phyloP scores from a whole-genome alignment of 2,888 invertebrate species.

The Ectropis crepuscularia region DNA sequence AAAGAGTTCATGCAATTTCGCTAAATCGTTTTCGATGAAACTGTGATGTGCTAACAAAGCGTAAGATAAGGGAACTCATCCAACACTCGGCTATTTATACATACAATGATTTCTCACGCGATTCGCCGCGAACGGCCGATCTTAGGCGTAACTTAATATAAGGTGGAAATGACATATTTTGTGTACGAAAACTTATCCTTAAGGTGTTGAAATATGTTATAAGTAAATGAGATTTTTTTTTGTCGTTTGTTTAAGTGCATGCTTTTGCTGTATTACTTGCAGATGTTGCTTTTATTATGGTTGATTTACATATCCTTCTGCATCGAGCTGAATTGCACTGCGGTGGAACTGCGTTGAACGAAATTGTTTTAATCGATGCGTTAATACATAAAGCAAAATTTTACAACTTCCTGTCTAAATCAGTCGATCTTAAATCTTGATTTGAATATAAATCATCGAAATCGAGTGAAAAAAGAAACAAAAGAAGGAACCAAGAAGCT shows the following conservation, averaged over 20 bases:
- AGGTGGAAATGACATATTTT: constrained; percentile 81
- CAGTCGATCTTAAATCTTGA: no score
- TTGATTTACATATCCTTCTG: constrained; percentile 41
- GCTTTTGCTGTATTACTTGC: constrained; percentile 76
- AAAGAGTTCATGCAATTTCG: constrained; percentile 59
- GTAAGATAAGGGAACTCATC: constrained; percentile 52
- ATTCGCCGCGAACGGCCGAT: constrained; percentile 30
- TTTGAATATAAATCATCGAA: no score
- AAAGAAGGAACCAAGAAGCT: no score
- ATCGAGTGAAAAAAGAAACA: no score
- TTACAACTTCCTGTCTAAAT: no score
- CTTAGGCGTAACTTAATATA: constrained; percentile 50
- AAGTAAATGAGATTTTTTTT: constrained; percentile 53
- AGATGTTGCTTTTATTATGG: constrained; percentile 67
- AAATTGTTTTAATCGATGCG: no score
- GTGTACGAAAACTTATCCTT: constrained; percentile 66
- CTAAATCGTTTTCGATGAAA: constrained; percentile 62
- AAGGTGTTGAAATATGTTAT: constrained; percentile 41
- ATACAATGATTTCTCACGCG: constrained; percentile 39
- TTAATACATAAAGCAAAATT: no score
- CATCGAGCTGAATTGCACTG: neutral
- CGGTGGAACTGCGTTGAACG: neutral
- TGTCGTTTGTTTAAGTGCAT: constrained; percentile 67
- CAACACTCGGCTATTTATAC: constrained; percentile 44
- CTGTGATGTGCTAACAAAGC: constrained; percentile 79